These are phyloP conservation scores for Leptinotarsa haldemani DNA, from an alignment of 2,888 invertebrate genomes.

Conservation along the genomic window DNA sequence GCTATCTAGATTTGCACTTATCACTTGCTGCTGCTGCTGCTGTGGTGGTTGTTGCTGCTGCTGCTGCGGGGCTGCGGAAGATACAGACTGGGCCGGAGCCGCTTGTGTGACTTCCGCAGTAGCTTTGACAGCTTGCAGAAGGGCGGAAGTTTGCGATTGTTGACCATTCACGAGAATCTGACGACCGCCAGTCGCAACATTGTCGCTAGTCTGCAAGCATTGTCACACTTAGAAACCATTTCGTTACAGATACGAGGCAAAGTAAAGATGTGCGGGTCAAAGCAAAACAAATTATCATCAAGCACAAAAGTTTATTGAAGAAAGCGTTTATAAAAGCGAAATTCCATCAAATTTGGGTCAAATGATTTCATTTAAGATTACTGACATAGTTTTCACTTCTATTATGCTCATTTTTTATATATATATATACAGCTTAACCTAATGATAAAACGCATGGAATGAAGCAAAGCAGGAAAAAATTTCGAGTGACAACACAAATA, in stretches of 20 bases:
- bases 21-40: slow-evolving; percentile 42
- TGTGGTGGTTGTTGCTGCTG: slow-evolving; percentile 36
- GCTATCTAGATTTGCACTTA: slow-evolving; percentile 52
- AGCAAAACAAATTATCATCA: slow-evolving; percentile 33
- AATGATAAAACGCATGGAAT: not conserved
- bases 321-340: slow-evolving; percentile 23
- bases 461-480: not conserved
- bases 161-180: slow-evolving; percentile 64
- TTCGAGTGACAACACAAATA: too few relatives aligned
- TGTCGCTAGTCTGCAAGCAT: slow-evolving; percentile 45
- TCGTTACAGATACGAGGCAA: not conserved
- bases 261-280: slow-evolving; percentile 19
- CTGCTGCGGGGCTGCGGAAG: slow-evolving; percentile 27
- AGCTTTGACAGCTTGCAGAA: slow-evolving; percentile 63
- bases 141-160: slow-evolving; percentile 61
- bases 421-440: not conserved
- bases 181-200: slow-evolving; percentile 49
- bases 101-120: slow-evolving; percentile 55
- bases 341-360: not conserved
- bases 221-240: not conserved
- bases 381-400: not conserved
- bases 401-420: too few relatives aligned
- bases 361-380: not conserved
- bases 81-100: slow-evolving; percentile 29
- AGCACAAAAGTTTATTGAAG: slow-evolving; percentile 32